Conservation (phyloP, 2,113 vertebrate genomes). For the Pedionomus torquatus region DNA sequence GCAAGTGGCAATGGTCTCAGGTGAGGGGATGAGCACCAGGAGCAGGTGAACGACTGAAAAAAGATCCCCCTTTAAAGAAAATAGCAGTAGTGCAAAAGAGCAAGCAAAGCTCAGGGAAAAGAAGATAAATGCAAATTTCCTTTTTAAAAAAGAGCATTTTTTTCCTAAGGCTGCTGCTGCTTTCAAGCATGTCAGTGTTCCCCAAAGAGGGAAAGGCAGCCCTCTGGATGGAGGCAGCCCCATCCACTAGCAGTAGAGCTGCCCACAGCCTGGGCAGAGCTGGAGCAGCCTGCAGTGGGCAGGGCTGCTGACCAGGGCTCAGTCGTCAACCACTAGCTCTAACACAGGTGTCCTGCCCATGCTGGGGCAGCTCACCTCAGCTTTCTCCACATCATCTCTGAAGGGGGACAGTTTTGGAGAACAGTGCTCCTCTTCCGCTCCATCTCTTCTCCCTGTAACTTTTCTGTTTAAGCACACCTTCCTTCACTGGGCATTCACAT, state of each 20-base stretch:
- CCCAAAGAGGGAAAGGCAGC: neutral
- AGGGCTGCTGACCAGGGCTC: neutral
- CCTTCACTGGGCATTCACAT: rapidly evolving
- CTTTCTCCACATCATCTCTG: neutral
- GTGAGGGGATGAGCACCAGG: neutral
- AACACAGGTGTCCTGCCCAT: neutral
- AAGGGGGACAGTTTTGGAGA: neutral
- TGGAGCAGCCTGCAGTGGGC: neutral
- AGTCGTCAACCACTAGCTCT: neutral
- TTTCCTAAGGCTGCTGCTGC: neutral
- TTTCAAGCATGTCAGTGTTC: neutral
- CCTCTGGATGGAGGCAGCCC: neutral
- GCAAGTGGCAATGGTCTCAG: neutral
- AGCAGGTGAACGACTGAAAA: neutral
- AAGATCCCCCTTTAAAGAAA: neutral
- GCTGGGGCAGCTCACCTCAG: neutral
- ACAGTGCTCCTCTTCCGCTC: neutral
- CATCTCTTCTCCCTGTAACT: neutral
- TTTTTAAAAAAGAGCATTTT: neutral
- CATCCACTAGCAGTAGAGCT: neutral
- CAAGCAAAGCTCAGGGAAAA: neutral
- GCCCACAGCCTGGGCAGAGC: neutral
- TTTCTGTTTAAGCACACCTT: neutral
- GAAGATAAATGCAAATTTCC: neutral
- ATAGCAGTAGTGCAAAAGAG: neutral